Evolutionary conservation across 2,888 invertebrate species (phyloP), one percentile per base, ranked within the genome.

Genomic region (Agelastica alni): DNA sequence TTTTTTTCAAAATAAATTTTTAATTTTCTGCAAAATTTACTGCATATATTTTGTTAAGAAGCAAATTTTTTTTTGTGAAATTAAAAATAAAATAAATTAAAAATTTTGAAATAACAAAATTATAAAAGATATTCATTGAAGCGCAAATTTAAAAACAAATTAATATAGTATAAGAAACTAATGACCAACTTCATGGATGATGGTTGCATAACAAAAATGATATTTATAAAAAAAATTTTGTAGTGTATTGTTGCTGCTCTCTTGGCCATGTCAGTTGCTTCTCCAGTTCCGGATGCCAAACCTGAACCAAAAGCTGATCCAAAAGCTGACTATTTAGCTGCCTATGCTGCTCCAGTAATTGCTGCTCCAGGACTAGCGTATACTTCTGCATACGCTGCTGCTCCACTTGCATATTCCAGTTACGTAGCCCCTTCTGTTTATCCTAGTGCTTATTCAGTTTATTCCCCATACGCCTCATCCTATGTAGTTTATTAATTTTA

Each of bases 261-360:
- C n/a, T 14, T 49, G 1, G 49, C 32, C 12, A 6, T 49, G 4
- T 12, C 32, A 10, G 34, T 18, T 3, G 26, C 49, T 43, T 32
- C 42, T 7, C 42, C 49, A 32, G 42, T 17, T 7, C 42, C 49
- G 12, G 49, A 49, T 34, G 42, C 49, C 4, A 42, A 49, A 1
- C 20, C 49, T 6, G 32, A 10, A 12, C 32, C 49, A 16, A 49
- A 49, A 41, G 13, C 49, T 17, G 42, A 32, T 16, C 10, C 18
- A 0, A 22, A 28, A 3, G 17, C 42, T n/a, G 16, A 44, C n/a
- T 13, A 13, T 4, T 16, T 46, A 10, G 37, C 46, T 17, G 46
- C 36, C 3, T 46, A 46, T 17, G 26, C 26, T 28, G 36, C 46
- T 16, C 46, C 45, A 14, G 14, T 34, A n/a, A 7, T 22, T 5